phyloP scores from a whole-genome alignment of 2,888 invertebrate species.

The Neocrepidodera transversa region DNA sequence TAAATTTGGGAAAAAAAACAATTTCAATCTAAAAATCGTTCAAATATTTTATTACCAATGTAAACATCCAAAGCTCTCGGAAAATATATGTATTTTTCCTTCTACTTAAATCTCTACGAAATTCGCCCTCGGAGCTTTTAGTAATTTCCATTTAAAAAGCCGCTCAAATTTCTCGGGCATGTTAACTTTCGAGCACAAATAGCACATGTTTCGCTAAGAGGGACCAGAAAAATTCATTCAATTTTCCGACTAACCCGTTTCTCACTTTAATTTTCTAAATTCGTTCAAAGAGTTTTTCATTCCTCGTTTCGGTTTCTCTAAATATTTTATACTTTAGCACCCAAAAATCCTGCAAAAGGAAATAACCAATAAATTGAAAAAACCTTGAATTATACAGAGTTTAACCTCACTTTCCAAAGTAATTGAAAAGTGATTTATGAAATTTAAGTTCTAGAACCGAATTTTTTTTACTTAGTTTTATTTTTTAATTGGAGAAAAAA shows the following conservation, averaged over 20 bases:
- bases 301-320: no score
- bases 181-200: slow-evolving; percentile 13
- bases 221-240: background rate
- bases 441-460: no score
- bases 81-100: background rate
- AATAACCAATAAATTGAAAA: no score
- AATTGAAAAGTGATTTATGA: no score
- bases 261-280: slow-evolving; percentile 14
- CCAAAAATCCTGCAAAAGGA: no score
- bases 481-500: no score
- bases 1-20: no score
- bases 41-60: background rate
- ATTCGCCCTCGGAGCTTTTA: slow-evolving; percentile 3
- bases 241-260: background rate
- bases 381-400: no score
- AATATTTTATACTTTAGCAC: no score
- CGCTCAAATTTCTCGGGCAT: slow-evolving; percentile 17
- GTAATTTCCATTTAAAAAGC: slow-evolving; percentile 23
- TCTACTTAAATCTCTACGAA: background rate
- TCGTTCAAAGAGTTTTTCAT: background rate
- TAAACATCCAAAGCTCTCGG: background rate
- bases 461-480: no score
- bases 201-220: slow-evolving; percentile 6
- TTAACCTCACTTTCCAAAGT: no score
- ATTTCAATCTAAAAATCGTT: no score